Evolutionary conservation across 2,113 vertebrate species (phyloP).

Genomic region (Peromyscus maniculatus): DNA sequence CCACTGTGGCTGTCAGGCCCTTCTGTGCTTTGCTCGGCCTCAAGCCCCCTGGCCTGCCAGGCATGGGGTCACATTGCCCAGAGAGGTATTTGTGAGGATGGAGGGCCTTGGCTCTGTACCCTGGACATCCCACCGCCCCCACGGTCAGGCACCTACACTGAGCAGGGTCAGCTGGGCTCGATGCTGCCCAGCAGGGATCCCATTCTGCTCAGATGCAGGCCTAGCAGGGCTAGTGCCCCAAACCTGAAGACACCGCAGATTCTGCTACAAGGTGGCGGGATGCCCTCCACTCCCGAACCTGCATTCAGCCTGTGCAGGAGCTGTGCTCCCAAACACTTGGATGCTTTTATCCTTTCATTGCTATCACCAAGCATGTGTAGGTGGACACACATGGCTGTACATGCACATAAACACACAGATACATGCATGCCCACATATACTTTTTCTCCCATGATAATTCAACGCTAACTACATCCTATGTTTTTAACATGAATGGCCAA

Average conservation of each 20-base stretch:
- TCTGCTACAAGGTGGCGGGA: background rate
- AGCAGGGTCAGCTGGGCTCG: background rate
- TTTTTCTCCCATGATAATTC: background rate
- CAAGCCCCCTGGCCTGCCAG: background rate
- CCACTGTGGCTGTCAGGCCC: background rate
- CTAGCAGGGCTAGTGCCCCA: background rate
- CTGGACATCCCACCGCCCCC: background rate
- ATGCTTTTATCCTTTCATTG: background rate
- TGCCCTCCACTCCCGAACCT: accelerated
- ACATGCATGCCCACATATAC: no score
- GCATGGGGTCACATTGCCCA: accelerated
- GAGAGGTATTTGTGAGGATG: no score
- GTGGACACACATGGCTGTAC: background rate
- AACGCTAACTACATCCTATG: background rate
- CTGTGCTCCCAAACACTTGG: background rate
- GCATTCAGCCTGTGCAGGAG: background rate
- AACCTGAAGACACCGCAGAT: background rate
- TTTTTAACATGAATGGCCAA: background rate
- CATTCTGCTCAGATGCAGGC: background rate
- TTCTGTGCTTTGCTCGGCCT: background rate
- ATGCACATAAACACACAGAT: background rate
- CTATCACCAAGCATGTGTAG: background rate
- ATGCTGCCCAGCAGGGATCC: background rate
- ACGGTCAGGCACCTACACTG: background rate
- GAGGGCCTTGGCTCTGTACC: background rate